A percentile compares a stretch with the other conserved stretches of the same genome.
These are phyloP conservation scores for Fragum whitleyi DNA, from an alignment of 2,888 invertebrate genomes.

Conservation along the genomic window DNA sequence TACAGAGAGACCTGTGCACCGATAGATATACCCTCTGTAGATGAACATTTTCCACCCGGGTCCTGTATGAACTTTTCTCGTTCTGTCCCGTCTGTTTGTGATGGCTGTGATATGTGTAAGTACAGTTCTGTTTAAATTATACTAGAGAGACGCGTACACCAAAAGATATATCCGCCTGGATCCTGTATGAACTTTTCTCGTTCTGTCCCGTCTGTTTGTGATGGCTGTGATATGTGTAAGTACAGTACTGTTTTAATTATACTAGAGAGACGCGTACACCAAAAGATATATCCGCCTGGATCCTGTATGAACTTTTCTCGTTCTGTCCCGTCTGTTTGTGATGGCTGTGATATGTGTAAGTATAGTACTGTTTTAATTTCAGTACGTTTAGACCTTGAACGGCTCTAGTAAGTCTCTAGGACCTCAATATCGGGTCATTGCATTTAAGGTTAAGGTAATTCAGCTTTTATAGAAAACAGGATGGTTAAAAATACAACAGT, in stretches of 20 bases:
- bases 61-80: slow-evolving; percentile 66
- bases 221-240: slow-evolving; percentile 41
- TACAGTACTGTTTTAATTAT: background rate
- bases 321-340: slow-evolving; percentile 57
- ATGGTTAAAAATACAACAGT: no score
- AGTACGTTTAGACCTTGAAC: no score
- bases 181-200: slow-evolving; percentile 66
- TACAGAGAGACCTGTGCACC: slow-evolving; percentile 57
- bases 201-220: slow-evolving; percentile 57
- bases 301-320: slow-evolving; percentile 66
- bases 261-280: slow-evolving; percentile 57
- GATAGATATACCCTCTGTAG: slow-evolving; percentile 45
- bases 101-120: slow-evolving; percentile 41
- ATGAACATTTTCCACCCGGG: slow-evolving; percentile 40
- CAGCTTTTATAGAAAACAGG: no score
- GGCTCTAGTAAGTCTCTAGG: no score
- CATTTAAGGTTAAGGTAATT: no score
- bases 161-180: slow-evolving; percentile 30
- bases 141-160: slow-evolving; percentile 57
- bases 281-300: slow-evolving; percentile 30
- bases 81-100: slow-evolving; percentile 57
- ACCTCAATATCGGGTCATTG: no score
- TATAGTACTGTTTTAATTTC: background rate
- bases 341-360: slow-evolving; percentile 41
- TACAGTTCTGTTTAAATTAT: background rate